Evolutionary conservation across 2,113 vertebrate species (phyloP).

Genomic region (Herpailurus yagouaroundi): DNA sequence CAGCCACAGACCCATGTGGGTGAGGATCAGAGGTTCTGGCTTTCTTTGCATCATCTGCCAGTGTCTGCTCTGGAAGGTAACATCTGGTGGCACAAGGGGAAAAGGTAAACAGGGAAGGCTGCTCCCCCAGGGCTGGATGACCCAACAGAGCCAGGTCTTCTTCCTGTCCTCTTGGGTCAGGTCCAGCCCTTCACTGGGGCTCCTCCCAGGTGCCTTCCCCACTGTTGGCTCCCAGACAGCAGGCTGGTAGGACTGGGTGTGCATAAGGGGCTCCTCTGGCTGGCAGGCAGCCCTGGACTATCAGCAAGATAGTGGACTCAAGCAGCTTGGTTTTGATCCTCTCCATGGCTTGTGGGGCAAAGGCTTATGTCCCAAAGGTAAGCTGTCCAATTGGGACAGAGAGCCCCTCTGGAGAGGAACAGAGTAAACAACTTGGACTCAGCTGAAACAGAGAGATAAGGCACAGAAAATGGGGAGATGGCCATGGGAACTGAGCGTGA

Average conservation of each 20-base stretch:
- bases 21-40: conserved; percentile 19
- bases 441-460: conserved; percentile 83
- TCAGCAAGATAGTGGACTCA: conserved; percentile 67
- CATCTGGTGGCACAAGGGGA: conserved; percentile 21
- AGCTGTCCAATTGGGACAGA: conserved; percentile 71
- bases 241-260: conserved; percentile 17
- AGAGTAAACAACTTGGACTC: conserved; percentile 83
- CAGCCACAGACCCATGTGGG: conserved; percentile 36
- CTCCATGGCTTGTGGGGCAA: conserved; percentile 72
- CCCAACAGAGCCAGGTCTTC: conserved; percentile 34
- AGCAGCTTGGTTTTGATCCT: conserved; percentile 76
- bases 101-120: conserved; percentile 49
- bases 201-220: conserved; percentile 31
- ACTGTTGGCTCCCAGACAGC: conserved; percentile 31
- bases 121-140: neutral
- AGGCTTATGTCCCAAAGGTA: conserved; percentile 74
- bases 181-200: conserved; percentile 37
- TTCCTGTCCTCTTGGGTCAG: neutral
- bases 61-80: conserved; percentile 30
- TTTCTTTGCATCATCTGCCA: conserved; percentile 31
- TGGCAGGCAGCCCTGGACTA: conserved; percentile 56
- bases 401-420: conserved; percentile 72
- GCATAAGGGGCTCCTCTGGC: conserved; percentile 10
- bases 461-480: conserved; percentile 81
- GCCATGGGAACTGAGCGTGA: conserved; percentile 65